Percentiles rank a stretch among this genome's conserved stretches.
Conservation (phyloP, 2,113 vertebrate species). For the Copsychus sechellarum region DNA sequence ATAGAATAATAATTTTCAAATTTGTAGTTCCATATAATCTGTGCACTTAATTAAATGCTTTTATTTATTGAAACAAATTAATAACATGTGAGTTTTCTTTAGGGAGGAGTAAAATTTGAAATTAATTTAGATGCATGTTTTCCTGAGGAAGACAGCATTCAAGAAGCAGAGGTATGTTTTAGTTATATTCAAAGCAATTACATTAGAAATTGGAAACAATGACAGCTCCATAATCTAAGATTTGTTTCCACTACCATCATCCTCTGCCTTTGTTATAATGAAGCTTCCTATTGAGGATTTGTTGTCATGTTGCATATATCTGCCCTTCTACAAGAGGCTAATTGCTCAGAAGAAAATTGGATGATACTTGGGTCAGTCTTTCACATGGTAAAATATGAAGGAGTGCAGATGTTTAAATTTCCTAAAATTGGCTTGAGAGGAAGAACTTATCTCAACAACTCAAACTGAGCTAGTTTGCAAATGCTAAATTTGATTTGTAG, state of each 20-base stretch:
- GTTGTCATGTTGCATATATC: neutral
- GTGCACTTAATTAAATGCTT: neutral
- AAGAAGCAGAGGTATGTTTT: slow-evolving; percentile 55
- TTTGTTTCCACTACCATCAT: neutral
- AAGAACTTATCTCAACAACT: neutral
- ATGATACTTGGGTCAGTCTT: neutral
- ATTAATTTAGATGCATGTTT: slow-evolving; percentile 74
- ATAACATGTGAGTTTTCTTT: neutral
- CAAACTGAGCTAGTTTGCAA: neutral
- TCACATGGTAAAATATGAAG: neutral
- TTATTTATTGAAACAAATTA: neutral
- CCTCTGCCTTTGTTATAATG: neutral
- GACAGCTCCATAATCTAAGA: neutral
- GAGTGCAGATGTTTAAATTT: neutral
- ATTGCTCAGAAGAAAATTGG: neutral
- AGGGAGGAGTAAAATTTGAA: slow-evolving; percentile 91
- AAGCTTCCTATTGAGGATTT: neutral
- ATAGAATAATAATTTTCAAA: neutral
- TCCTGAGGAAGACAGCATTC: slow-evolving; percentile 50
- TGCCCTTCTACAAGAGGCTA: neutral
- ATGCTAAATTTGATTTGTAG: neutral
- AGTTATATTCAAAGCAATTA: neutral
- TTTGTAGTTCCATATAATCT: neutral
- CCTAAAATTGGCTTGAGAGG: neutral
- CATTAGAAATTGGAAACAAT: neutral